phyloP scores from a whole-genome alignment of 2,888 invertebrate genomes.

The Xiphydria camelus region DNA sequence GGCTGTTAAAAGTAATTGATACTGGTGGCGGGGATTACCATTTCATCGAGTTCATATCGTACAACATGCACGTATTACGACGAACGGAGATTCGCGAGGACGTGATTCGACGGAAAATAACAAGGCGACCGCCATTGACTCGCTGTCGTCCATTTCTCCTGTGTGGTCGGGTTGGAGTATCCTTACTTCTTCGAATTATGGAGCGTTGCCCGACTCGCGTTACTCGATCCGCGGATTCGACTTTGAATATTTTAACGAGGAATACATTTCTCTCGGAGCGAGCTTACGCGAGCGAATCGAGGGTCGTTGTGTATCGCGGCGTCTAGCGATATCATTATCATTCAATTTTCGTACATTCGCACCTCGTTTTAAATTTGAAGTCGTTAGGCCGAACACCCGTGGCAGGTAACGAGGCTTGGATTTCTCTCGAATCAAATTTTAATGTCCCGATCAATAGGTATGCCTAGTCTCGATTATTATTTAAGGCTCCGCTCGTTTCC shows the following conservation, averaged over 20 bases:
- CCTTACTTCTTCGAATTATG: not conserved
- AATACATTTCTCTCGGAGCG: conserved; percentile 19
- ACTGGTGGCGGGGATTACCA: no score
- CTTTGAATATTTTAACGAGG: conserved; percentile 18
- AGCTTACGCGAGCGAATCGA: conserved; percentile 5
- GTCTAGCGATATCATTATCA: conserved; percentile 47
- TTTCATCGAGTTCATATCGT: no score
- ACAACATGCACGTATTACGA: no score
- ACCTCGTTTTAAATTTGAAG: no score
- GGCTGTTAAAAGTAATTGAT: no score
- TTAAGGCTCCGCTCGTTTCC: no score
- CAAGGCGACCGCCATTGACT: conserved; percentile 22
- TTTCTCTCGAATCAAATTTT: conserved; percentile 28
- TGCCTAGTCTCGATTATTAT: conserved; percentile 30
- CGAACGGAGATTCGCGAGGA: not conserved
- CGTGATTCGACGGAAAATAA: not conserved
- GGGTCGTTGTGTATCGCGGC: not conserved
- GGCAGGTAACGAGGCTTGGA: conserved; percentile 30
- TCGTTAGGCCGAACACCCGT: conserved; percentile 37
- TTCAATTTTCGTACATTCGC: conserved; percentile 47
- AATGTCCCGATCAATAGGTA: conserved; percentile 29
- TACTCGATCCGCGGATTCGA: not conserved
- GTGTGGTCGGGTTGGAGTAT: not conserved
- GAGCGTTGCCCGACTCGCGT: not conserved
- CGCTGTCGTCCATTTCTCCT: no score